phyloP scores from a whole-genome alignment of 2,113 vertebrate species.

The Coryphaenoides rupestris region DNA sequence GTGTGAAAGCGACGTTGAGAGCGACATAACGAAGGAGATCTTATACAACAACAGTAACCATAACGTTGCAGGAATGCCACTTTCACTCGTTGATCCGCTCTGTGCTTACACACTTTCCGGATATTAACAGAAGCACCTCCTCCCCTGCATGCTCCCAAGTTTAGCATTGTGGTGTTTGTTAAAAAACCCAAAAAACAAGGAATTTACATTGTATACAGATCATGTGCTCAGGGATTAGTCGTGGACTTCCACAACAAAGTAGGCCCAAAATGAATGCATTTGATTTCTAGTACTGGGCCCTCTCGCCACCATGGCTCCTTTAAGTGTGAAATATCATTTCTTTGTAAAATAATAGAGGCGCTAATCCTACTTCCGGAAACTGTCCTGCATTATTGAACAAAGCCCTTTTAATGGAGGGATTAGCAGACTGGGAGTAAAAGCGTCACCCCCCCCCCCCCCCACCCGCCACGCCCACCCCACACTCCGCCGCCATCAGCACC shows the following conservation, averaged over 20 bases:
- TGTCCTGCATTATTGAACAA: slow-evolving; percentile 97
- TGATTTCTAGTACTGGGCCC: slow-evolving; percentile 43
- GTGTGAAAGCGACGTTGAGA: not conserved
- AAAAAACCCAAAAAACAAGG: slow-evolving; percentile 6
- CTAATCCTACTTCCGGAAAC: slow-evolving; percentile 99
- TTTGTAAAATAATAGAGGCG: slow-evolving; percentile 89
- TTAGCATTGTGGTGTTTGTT: too few species aligned
- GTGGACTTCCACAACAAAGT: slow-evolving; percentile 6
- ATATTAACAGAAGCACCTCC: too few species aligned
- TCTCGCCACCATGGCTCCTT: slow-evolving; percentile 75
- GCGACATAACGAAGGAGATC: not conserved
- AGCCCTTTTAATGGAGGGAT: slow-evolving; percentile 97
- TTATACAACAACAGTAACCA: too few species aligned
- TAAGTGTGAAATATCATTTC: slow-evolving; percentile 98
- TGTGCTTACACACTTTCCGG: not conserved
- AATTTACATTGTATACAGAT: too few species aligned
- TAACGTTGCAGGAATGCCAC: not conserved
- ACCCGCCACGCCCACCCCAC: slow-evolving; percentile 28
- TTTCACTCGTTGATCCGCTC: not conserved
- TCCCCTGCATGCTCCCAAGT: too few species aligned
- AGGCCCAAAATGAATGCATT: slow-evolving; percentile 55
- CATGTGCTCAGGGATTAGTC: too few species aligned
- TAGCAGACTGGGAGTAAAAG: slow-evolving; percentile 66
- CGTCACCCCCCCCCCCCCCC: slow-evolving; percentile 55
- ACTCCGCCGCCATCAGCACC: slow-evolving; percentile 51